phyloP scores from a whole-genome alignment of 2,113 vertebrate genomes.

The Astatoreochromis straeleni region DNA sequence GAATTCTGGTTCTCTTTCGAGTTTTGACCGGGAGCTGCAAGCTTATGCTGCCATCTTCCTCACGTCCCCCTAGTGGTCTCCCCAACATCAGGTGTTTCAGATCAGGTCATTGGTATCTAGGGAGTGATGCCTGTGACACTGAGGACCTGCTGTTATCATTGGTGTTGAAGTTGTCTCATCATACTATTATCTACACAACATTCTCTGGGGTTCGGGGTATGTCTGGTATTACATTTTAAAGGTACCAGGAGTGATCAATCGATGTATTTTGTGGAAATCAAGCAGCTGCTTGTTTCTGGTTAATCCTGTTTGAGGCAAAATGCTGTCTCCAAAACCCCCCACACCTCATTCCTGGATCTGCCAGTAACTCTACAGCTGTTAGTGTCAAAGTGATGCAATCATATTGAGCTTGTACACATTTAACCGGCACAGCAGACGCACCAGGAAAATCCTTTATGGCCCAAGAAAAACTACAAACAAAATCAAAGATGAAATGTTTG shows the following conservation, averaged over 20 bases:
- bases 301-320: not conserved
- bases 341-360: not conserved
- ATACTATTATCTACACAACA: not conserved
- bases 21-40: no score
- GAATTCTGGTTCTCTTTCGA: no score
- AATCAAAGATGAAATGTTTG: not conserved
- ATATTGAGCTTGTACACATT: not conserved
- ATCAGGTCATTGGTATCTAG: not conserved
- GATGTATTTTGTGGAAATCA: not conserved
- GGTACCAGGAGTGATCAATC: not conserved
- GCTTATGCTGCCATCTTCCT: no score
- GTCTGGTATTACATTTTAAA: not conserved
- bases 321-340: not conserved
- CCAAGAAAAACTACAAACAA: not conserved
- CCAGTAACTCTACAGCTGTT: not conserved
- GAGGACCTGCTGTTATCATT: not conserved
- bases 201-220: not conserved
- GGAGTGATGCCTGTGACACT: not conserved
- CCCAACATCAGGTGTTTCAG: no score
- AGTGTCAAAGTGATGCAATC: not conserved
- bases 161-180: not conserved
- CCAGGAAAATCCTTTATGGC: not conserved
- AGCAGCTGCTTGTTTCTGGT: not conserved
- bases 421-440: not conserved
- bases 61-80: no score